Conservation (phyloP, 1,140 invertebrate species). For the Drosophila virilis region DNA sequence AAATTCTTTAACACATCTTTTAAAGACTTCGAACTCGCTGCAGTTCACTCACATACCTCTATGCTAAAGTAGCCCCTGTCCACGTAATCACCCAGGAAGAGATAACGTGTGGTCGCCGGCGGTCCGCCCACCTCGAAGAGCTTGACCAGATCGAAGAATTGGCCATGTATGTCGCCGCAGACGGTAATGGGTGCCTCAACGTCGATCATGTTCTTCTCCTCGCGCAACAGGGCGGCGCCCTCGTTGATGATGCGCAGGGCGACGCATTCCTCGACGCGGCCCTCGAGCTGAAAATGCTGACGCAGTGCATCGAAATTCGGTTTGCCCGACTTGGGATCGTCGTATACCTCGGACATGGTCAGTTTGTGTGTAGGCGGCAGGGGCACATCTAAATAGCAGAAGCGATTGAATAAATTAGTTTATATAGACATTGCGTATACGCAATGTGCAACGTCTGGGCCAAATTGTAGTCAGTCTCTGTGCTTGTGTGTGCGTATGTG, state of each 20-base stretch:
- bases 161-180: conserved; percentile 99
- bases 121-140: conserved; percentile 99
- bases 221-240: conserved; percentile 96
- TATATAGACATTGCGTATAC: conserved; percentile 45
- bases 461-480: background rate
- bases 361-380: conserved; percentile 99
- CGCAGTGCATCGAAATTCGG: conserved; percentile 98
- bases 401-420: conserved; percentile 46
- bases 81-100: conserved; percentile 99
- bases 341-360: conserved; percentile 98
- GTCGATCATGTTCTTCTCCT: conserved; percentile 99
- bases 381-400: conserved; percentile 88
- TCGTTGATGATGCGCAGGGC: conserved; percentile 99
- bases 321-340: conserved; percentile 93
- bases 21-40: background rate
- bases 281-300: conserved; percentile 99
- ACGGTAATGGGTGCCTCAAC: conserved; percentile 99
- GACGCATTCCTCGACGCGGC: conserved; percentile 97
- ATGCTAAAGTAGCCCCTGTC: conserved; percentile 99
- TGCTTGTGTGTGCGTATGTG: background rate
- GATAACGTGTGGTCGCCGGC: conserved; percentile 98
- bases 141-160: conserved; percentile 99
- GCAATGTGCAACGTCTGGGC: conserved; percentile 15
- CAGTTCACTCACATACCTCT: conserved; percentile 89
- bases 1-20: background rate